Conservation (phyloP, 2,888 invertebrate species). For the Macrophya alboannulata region DNA sequence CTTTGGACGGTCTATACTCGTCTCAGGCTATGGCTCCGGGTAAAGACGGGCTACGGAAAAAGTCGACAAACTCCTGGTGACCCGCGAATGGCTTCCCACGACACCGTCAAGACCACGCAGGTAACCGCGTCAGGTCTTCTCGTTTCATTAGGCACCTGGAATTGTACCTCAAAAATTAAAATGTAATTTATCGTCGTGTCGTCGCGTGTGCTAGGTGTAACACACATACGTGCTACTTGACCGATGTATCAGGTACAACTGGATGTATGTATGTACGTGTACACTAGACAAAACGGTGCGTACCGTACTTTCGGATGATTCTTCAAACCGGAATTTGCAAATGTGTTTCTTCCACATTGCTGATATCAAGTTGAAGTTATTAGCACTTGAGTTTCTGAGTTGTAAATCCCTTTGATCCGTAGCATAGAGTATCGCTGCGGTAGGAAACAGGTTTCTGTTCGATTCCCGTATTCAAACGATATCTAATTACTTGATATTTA, state of each 20-base stretch:
- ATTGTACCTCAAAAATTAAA: slow-evolving; percentile 54
- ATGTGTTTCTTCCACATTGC: not conserved
- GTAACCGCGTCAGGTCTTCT: slow-evolving; percentile 62
- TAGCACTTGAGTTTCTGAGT: not conserved
- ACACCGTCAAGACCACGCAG: slow-evolving; percentile 64
- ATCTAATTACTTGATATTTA: slow-evolving; percentile 11
- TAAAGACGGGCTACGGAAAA: slow-evolving; percentile 50
- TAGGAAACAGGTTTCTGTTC: slow-evolving; percentile 15
- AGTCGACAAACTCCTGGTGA: slow-evolving; percentile 69
- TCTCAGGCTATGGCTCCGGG: slow-evolving; percentile 25
- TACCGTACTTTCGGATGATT: not conserved
- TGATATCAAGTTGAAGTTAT: slow-evolving; percentile 32
- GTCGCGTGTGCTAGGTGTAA: slow-evolving; percentile 33
- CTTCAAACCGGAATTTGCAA: not conserved
- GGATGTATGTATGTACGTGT: not conserved
- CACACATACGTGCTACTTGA: not conserved
- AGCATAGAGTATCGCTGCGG: not conserved
- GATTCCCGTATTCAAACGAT: not conserved
- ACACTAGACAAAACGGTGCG: not conserved
- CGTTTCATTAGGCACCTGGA: slow-evolving; percentile 72
- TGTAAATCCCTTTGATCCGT: not conserved
- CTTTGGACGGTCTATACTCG: slow-evolving; percentile 42
- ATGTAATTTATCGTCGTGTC: slow-evolving; percentile 52
- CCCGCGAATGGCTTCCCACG: slow-evolving; percentile 77
- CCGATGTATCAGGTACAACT: slow-evolving; percentile 36